Evolutionary conservation across 2,113 vertebrate species (phyloP).

Genomic region (Theristicus caerulescens): DNA sequence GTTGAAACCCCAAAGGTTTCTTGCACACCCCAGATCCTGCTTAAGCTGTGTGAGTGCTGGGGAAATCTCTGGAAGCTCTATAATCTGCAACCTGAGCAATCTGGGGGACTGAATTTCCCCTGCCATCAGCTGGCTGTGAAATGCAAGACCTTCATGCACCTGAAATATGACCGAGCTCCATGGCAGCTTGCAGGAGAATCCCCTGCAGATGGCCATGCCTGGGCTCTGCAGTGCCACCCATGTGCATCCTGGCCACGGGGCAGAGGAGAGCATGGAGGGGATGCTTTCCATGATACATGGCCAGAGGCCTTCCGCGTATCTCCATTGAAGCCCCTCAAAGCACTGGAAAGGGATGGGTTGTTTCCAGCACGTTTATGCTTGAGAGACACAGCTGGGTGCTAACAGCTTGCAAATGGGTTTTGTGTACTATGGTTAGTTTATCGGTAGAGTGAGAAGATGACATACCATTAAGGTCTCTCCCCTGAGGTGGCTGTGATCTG

Average conservation of each 20-base stretch:
- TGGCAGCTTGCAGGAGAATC: not conserved
- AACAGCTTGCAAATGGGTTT: not conserved
- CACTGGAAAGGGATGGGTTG: not conserved
- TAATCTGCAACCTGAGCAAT: not conserved
- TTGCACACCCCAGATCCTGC: not conserved
- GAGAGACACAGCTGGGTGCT: not conserved
- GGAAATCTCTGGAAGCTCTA: not conserved
- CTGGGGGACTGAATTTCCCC: not conserved
- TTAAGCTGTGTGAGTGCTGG: not conserved
- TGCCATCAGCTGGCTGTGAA: not conserved
- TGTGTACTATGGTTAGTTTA: not conserved
- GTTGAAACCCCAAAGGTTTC: not conserved
- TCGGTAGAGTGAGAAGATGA: not conserved
- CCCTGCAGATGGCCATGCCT: accelerated
- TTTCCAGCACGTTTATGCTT: accelerated
- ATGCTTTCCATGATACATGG: not conserved
- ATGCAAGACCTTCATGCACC: not conserved
- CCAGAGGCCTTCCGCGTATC: accelerated
- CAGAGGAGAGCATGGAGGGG: accelerated
- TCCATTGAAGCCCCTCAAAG: not conserved
- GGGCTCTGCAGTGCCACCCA: not conserved
- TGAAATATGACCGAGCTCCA: accelerated
- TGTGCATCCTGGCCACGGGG: not conserved
- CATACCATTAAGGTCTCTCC: slow-evolving; percentile 37
- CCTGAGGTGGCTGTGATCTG: slow-evolving; percentile 18